phyloP scores from a whole-genome alignment of 64 coral and sea anemone species.

The Cladopsammia gracilis region DNA sequence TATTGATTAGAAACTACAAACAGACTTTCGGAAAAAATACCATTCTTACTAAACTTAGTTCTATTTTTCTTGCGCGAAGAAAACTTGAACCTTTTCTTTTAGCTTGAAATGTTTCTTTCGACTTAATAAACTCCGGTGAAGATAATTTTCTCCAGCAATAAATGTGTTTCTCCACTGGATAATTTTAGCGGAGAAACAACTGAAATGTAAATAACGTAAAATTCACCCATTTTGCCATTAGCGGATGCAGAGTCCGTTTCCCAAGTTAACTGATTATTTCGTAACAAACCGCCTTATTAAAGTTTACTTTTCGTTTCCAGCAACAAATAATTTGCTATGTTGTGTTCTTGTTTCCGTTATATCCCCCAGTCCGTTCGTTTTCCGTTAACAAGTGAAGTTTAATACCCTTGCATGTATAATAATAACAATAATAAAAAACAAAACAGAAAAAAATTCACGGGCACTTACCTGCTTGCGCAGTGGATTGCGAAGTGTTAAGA shows the following conservation, averaged over 20 bases:
- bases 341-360: neutral
- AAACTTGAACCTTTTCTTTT: neutral
- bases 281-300: neutral
- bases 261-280: constrained; percentile 2
- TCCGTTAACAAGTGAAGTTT: neutral
- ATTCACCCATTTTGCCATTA: constrained; percentile 19
- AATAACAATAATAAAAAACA: neutral
- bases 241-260: neutral
- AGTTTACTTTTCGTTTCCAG: neutral
- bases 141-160: neutral
- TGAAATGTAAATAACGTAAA: constrained; percentile 26
- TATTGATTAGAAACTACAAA: constrained; percentile 46
- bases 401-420: neutral
- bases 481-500: constrained; percentile 41
- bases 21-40: constrained; percentile 13
- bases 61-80: neutral
- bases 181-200: neutral
- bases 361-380: neutral
- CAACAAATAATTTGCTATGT: neutral
- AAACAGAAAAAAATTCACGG: neutral
- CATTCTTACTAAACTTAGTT: neutral
- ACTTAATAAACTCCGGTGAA: neutral
- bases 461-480: constrained; percentile 29
- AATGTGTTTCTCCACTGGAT: neutral
- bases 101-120: neutral